These are phyloP conservation scores for Lota lota DNA, from an alignment of 2,113 vertebrate species.

Conservation along the genomic window DNA sequence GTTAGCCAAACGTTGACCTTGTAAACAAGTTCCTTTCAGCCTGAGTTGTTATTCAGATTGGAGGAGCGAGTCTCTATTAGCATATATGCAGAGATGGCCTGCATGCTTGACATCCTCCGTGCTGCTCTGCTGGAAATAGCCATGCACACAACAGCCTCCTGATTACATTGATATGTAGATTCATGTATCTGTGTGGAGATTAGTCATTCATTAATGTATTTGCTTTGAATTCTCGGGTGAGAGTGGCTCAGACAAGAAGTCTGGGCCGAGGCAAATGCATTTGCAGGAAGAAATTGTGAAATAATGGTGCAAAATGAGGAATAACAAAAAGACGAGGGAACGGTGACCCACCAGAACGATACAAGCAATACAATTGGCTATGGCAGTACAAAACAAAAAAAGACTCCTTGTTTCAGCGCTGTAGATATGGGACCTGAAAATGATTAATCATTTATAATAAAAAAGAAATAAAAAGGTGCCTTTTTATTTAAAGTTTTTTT, in stretches of 20 bases:
- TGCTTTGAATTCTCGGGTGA: constrained; percentile 64
- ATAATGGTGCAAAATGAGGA: constrained; percentile 28
- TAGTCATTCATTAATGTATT: constrained; percentile 74
- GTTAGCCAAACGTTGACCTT: constrained; percentile 23
- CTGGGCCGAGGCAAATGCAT: constrained; percentile 53
- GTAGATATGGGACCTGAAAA: too few species aligned
- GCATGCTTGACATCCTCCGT: constrained; percentile 72
- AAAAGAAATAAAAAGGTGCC: constrained; percentile 33
- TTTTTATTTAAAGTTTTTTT: constrained; percentile 9
- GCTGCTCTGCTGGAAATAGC: constrained; percentile 69
- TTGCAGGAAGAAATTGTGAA: constrained; percentile 30
- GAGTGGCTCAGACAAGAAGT: constrained; percentile 59
- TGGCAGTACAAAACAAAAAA: constrained; percentile 37
- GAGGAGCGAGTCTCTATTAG: constrained; percentile 61
- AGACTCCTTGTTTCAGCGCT: not conserved
- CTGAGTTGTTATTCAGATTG: constrained; percentile 52
- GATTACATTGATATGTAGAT: constrained; percentile 76
- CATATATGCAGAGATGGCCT: constrained; percentile 68
- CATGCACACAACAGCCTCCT: constrained; percentile 67
- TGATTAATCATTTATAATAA: not conserved
- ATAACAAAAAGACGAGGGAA: constrained; percentile 32
- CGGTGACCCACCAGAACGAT: not conserved
- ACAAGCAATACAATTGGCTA: constrained; percentile 30
- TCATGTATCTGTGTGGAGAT: constrained; percentile 71
- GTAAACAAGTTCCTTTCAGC: constrained; percentile 54